Conservation (phyloP, 2,888 invertebrate species). For the Clanis bilineata region DNA sequence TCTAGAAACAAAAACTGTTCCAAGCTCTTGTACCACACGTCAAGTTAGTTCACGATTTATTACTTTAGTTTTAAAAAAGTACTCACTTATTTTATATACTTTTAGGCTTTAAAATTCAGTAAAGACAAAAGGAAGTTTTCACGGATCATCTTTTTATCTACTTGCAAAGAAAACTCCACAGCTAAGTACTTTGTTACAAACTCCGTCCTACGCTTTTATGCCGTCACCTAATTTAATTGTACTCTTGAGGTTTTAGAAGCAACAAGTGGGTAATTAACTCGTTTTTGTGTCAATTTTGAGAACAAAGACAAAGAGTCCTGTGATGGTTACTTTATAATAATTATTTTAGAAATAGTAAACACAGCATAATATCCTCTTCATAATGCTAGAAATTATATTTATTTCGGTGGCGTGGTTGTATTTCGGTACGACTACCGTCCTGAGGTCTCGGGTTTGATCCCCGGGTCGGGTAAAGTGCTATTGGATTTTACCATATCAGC, state of each 20-base stretch:
- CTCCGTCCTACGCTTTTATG: background rate
- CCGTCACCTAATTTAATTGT: background rate
- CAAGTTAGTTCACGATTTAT: conserved; percentile 23
- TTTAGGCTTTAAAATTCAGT: conserved; percentile 11
- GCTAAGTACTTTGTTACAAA: background rate
- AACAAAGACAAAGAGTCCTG: background rate
- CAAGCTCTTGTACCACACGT: conserved; percentile 16
- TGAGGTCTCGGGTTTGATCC: too few relatives aligned
- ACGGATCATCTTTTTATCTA: background rate
- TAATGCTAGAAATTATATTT: background rate
- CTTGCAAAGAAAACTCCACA: background rate
- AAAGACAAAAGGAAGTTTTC: background rate
- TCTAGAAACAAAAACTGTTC: conserved; percentile 6
- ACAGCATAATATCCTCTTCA: background rate
- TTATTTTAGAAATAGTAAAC: too few relatives aligned
- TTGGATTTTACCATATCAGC: too few relatives aligned
- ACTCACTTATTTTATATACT: conserved; percentile 15
- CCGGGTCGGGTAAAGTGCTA: too few relatives aligned
- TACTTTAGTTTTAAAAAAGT: conserved; percentile 24
- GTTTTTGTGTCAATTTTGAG: background rate
- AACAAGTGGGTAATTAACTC: background rate
- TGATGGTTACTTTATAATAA: background rate
- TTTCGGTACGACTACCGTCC: too few relatives aligned
- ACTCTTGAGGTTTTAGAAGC: background rate
- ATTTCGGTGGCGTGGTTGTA: too few relatives aligned